These are phyloP conservation scores for Dinomys branickii DNA, from an alignment of 2,113 vertebrate species.

Conservation along the genomic window DNA sequence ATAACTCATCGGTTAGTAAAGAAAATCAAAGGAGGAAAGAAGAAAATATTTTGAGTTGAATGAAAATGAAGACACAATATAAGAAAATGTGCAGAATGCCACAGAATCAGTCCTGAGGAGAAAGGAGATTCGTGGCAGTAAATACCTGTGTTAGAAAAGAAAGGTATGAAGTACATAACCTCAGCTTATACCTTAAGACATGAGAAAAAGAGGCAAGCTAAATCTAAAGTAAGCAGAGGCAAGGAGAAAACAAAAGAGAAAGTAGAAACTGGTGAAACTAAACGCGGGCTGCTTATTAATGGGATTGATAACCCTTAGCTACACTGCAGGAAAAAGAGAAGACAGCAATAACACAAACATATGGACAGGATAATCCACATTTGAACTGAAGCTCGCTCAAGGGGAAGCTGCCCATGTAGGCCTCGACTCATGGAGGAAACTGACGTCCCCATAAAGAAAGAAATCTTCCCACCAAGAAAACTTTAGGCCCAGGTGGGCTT, in stretches of 20 bases:
- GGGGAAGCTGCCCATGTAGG: background rate
- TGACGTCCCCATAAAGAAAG: background rate
- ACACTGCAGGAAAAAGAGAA: background rate
- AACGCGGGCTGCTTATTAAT: background rate
- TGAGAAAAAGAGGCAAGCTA: background rate
- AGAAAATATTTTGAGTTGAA: background rate
- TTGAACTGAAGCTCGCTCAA: background rate
- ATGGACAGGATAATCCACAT: background rate
- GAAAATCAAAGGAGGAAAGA: background rate
- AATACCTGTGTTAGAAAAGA: background rate
- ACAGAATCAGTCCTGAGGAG: background rate
- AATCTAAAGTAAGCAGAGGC: background rate
- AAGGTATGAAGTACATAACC: background rate
- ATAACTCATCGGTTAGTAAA: background rate
- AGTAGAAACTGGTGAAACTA: background rate
- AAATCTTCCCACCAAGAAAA: background rate
- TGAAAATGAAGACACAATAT: background rate
- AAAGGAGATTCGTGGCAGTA: background rate
- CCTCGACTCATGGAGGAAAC: background rate
- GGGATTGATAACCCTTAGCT: background rate
- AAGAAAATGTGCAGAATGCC: accelerated
- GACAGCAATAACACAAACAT: background rate
- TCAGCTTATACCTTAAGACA: background rate
- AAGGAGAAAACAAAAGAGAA: background rate
- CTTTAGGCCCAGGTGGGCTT: background rate